phyloP scores from a whole-genome alignment of 2,888 invertebrate species.

The Mesorhabditis belari region DNA sequence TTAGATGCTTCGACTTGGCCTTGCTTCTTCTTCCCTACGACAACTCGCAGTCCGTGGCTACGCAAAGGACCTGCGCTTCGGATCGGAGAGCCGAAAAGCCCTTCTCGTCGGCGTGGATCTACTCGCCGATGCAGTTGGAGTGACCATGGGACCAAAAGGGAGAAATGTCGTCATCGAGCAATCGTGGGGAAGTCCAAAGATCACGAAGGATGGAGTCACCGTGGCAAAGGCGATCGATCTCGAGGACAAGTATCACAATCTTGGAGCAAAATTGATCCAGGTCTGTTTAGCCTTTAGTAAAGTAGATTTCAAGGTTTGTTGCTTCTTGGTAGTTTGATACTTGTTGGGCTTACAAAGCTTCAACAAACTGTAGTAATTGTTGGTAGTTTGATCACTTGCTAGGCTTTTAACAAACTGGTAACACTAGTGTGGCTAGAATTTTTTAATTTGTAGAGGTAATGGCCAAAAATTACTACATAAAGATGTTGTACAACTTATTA shows the following conservation, averaged over 20 bases:
- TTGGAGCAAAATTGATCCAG: conserved; percentile 94
- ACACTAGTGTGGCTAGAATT: background rate
- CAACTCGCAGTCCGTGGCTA: conserved; percentile 23
- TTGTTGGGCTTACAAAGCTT: no score
- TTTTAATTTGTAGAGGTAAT: no score
- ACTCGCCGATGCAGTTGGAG: conserved; percentile 97
- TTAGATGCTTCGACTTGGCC: no score
- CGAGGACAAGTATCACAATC: conserved; percentile 97
- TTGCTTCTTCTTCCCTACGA: conserved; percentile 21
- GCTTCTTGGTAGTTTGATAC: no score
- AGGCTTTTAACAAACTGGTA: background rate
- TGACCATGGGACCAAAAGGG: conserved; percentile 99
- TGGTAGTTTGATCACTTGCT: no score
- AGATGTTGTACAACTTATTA: background rate
- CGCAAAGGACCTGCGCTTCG: conserved; percentile 94
- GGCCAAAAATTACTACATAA: no score
- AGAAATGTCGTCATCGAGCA: conserved; percentile 98
- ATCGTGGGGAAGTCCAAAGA: conserved; percentile 98
- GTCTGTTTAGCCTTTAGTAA: no score
- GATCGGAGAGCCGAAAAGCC: conserved; percentile 87
- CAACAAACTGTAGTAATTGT: no score
- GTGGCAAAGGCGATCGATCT: conserved; percentile 96
- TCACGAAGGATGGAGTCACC: conserved; percentile 98
- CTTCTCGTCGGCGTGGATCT: conserved; percentile 98
- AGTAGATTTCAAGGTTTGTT: no score